Evolutionary conservation across 2,113 vertebrate species (phyloP), one percentile per base, ranked within the genome.

Genomic region (Cettia cetti): DNA sequence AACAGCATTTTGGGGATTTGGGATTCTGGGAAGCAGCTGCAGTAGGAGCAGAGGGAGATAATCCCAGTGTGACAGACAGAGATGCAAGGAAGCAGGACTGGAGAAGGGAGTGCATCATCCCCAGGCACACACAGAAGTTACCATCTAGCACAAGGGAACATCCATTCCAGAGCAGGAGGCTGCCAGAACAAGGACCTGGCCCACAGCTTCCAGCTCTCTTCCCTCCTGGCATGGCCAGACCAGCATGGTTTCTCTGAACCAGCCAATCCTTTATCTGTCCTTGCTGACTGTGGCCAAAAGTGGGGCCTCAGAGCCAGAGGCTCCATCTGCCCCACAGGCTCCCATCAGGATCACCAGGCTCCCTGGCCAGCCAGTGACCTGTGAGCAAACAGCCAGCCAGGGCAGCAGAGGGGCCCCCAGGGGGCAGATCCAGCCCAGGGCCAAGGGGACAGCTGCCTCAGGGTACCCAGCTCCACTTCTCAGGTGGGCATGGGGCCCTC

Each of bases 1-100:
- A 95, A 90, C 82, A 90, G 79, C 66, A 72, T 91, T 95, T 91
- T 42, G 59, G 63, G 95, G 95, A 97, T 96, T 96, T 90, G 85
- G 92, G 82, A 94, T 92, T 96, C 96, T 5, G 0, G 79, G 75
- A 96, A 96, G 90, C 92, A 94, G 92, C 85, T 81, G 90, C 93
- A 88, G 82, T 30, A 91, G 87, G 52, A 94, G 68, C 70, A 61
- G 87, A 90, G 82, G 64, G 79, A 96, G 94, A 96, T 96, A 96
- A 96, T 94, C 94, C 90, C 93, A 88, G 47, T 28, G 59, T 82
- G 81, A 79, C 84, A 91, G 82, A 88, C 68, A 92, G 39, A 92
- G 68, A 88, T 3, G 8, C 53, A 86, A 61, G 85, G 59, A 96
- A 92, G 79, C 35, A 23, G 79, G 37, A 69, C 35, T 31, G 35